A percentile compares a stretch with the other conserved stretches of the same genome.
Conservation (phyloP, 2,888 invertebrate species). For the Choreutis nemorana region DNA sequence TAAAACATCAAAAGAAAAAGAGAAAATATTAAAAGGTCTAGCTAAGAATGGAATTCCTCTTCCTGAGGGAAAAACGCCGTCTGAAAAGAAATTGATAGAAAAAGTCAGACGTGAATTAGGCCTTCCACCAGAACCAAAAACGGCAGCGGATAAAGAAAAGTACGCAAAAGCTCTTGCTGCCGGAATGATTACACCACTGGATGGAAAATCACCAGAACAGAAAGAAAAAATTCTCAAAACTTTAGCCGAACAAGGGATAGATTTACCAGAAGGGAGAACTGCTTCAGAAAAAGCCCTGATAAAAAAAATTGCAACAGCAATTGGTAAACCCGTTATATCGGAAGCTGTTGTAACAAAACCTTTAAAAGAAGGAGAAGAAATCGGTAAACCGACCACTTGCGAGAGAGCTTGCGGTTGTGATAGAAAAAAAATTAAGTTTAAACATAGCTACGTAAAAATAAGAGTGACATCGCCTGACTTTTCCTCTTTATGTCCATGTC, state of each 20-base stretch:
- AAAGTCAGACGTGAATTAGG: constrained; percentile 5
- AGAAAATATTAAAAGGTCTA: constrained; percentile 25
- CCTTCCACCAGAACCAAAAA: constrained; percentile 2
- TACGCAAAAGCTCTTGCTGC: neutral
- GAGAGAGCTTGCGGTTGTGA: constrained; percentile 41
- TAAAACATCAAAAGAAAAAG: constrained; percentile 20
- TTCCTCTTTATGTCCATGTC: constrained; percentile 35
- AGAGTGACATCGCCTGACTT: constrained; percentile 42
- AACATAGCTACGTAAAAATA: constrained; percentile 44
- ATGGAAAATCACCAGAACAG: constrained; percentile 11
- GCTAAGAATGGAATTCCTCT: constrained; percentile 6
- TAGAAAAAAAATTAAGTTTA: constrained; percentile 43
- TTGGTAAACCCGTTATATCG: constrained; percentile 19
- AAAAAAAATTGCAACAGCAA: constrained; percentile 19
- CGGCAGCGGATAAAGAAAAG: neutral
- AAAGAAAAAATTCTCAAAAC: constrained; percentile 11
- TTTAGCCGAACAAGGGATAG: neutral
- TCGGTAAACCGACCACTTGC: constrained; percentile 35
- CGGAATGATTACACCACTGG: neutral
- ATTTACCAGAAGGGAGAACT: neutral
- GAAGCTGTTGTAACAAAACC: constrained; percentile 18
- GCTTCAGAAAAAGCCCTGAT: constrained; percentile 11
- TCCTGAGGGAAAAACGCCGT: constrained; percentile 17
- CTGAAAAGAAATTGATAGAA: constrained; percentile 17
- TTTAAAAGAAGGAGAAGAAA: constrained; percentile 19